phyloP scores from a whole-genome alignment of 2,888 invertebrate genomes.

The Drosophila nr. medialis region DNA sequence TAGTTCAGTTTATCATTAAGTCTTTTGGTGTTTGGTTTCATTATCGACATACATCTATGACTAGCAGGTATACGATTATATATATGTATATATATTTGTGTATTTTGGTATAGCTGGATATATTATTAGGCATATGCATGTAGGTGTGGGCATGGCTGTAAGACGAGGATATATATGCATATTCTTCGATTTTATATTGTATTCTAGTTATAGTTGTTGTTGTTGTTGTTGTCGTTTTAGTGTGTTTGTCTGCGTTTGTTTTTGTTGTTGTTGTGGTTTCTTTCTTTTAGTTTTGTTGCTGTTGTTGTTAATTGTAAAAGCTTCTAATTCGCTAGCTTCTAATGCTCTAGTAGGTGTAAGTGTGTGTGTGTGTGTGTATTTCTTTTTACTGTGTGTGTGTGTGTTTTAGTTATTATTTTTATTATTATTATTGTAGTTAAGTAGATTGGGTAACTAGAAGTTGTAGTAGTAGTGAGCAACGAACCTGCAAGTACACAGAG shows the following conservation, averaged over 20 bases:
- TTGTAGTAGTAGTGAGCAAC: conserved; percentile 56
- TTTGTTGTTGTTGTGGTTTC: conserved; percentile 31
- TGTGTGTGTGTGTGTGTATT: conserved; percentile 25
- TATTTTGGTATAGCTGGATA: conserved; percentile 50
- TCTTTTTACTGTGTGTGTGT: conserved; percentile 30
- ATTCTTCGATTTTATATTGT: conserved; percentile 60
- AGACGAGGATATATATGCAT: conserved; percentile 63
- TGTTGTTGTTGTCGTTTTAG: conserved; percentile 31
- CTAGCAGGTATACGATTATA: conserved; percentile 35
- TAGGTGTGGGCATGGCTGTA: conserved; percentile 59
- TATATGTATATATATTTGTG: conserved; percentile 29
- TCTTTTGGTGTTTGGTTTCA: conserved; percentile 20
- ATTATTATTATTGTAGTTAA: conserved; percentile 53
- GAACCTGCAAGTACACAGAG: conserved; percentile 63
- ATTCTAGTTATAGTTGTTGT: conserved; percentile 40
- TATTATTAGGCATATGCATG: conserved; percentile 7
- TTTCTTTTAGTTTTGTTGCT: not conserved
- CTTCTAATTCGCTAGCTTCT: conserved; percentile 14
- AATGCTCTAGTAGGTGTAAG: conserved; percentile 20
- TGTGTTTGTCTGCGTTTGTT: conserved; percentile 40
- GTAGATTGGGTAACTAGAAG: conserved; percentile 47
- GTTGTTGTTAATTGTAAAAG: conserved; percentile 7
- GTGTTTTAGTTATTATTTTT: conserved; percentile 36
- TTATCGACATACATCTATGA: conserved; percentile 57
- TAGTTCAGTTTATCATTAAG: conserved; percentile 26